Conservation (phyloP, 2,797 vertebrate genomes). For the Menidia menidia region DNA sequence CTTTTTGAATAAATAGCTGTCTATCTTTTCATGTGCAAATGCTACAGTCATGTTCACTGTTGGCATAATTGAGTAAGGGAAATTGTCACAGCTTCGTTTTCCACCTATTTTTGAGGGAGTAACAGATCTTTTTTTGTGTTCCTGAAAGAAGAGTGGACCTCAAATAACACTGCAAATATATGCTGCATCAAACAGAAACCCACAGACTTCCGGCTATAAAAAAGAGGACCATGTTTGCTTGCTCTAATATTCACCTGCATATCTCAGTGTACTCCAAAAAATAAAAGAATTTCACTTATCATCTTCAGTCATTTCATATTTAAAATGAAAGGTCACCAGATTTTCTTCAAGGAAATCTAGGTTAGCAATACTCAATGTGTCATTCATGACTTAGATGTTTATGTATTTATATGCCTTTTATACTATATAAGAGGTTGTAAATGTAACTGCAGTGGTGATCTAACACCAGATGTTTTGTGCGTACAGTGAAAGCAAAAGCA, state of each 20-base stretch:
- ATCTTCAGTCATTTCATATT: neutral
- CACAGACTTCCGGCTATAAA: constrained; percentile 16
- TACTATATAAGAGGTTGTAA: neutral
- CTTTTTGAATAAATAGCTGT: constrained; percentile 21
- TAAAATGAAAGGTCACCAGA: neutral
- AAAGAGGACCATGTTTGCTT: constrained; percentile 36
- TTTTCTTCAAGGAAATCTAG: neutral
- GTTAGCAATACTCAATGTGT: neutral
- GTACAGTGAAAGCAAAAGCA: neutral
- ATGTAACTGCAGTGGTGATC: neutral
- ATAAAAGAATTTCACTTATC: neutral
- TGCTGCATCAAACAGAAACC: neutral
- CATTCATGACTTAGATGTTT: neutral
- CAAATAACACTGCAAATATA: neutral
- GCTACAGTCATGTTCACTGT: constrained; percentile 17
- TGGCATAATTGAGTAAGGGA: constrained; percentile 14
- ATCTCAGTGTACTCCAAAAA: constrained; percentile 32
- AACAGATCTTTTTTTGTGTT: neutral
- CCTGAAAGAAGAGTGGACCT: neutral
- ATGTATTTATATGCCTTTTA: neutral
- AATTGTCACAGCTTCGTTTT: constrained; percentile 23
- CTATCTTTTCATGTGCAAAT: neutral
- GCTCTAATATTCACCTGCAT: constrained; percentile 32
- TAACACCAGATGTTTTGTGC: neutral
- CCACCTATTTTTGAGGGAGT: constrained; percentile 23